A percentile compares a stretch with the other conserved stretches of the same genome.
These are phyloP conservation scores for Drosophila helvetica DNA, from an alignment of 2,888 invertebrate species.

Conservation along the genomic window DNA sequence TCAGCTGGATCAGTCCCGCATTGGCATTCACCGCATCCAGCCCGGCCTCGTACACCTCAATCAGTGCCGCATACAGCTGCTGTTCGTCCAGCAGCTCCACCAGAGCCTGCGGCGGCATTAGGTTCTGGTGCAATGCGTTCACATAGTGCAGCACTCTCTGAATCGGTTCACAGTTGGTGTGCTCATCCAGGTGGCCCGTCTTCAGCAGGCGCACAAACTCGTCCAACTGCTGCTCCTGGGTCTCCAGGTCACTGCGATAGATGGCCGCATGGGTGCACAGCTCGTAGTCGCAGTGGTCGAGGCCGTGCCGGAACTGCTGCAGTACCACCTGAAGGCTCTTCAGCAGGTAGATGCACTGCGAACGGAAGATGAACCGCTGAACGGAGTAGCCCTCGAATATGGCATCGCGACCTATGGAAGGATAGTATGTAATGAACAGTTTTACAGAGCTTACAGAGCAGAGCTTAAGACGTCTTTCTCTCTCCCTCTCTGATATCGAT, in stretches of 20 bases:
- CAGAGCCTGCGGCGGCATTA: conserved; percentile 89
- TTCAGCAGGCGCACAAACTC: conserved; percentile 94
- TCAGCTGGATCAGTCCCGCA: conserved; percentile 86
- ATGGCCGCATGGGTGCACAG: conserved; percentile 92
- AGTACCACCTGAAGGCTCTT: conserved; percentile 90
- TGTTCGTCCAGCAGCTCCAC: conserved; percentile 87
- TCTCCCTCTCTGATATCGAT: too few relatives aligned
- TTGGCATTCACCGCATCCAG: conserved; percentile 90
- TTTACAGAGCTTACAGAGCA: too few relatives aligned
- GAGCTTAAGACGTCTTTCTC: too few relatives aligned
- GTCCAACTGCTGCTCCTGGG: conserved; percentile 95
- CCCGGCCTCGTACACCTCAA: conserved; percentile 87
- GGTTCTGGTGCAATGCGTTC: conserved; percentile 91
- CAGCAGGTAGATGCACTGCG: conserved; percentile 90
- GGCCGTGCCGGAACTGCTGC: conserved; percentile 88
- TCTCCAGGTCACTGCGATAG: conserved; percentile 93
- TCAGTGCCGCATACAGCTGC: conserved; percentile 85
- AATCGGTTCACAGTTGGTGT: conserved; percentile 92
- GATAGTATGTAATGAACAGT: too few relatives aligned
- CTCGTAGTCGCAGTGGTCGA: conserved; percentile 92
- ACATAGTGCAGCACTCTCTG: conserved; percentile 94
- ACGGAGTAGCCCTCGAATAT: conserved; percentile 93
- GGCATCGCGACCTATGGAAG: conserved; percentile 85
- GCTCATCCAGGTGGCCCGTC: conserved; percentile 97
- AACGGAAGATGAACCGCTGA: conserved; percentile 94